phyloP scores from a whole-genome alignment of 2,888 invertebrate genomes.

The Conistra vaccinii region DNA sequence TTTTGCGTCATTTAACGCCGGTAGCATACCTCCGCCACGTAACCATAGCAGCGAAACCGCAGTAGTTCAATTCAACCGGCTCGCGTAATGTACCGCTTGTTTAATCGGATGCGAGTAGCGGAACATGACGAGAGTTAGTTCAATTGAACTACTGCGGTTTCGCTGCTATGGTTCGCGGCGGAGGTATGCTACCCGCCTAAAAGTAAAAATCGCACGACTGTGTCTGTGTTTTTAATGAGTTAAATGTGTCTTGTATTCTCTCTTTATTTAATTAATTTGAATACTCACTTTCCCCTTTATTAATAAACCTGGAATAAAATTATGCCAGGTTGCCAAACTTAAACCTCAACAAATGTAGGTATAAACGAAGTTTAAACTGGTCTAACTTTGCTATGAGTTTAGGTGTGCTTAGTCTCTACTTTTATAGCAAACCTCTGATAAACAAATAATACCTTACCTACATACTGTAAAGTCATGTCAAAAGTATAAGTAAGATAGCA shows the following conservation, averaged over 20 bases:
- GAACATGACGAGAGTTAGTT: no score
- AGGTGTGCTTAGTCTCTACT: not conserved
- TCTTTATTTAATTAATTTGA: not conserved
- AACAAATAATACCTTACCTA: not conserved
- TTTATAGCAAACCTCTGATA: not conserved
- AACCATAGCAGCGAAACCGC: no score
- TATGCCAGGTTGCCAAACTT: not conserved
- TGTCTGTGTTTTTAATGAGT: no score
- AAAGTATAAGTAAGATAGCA: no score
- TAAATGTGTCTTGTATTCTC: no score
- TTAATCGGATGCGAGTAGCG: no score
- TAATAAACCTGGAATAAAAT: not conserved
- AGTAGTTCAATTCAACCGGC: no score
- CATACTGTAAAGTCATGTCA: not conserved
- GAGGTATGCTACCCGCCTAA: no score
- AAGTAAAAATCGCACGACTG: not conserved
- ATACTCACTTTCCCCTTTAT: not conserved
- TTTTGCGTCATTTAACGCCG: not conserved
- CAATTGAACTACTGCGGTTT: no score
- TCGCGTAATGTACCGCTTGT: no score
- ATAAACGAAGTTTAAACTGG: not conserved
- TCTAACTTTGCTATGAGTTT: not conserved
- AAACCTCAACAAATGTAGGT: not conserved
- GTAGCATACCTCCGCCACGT: no score
- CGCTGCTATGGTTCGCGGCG: no score